Evolutionary conservation across 2,888 invertebrate species (phyloP).

Genomic region (Scaptomyza polygonia): DNA sequence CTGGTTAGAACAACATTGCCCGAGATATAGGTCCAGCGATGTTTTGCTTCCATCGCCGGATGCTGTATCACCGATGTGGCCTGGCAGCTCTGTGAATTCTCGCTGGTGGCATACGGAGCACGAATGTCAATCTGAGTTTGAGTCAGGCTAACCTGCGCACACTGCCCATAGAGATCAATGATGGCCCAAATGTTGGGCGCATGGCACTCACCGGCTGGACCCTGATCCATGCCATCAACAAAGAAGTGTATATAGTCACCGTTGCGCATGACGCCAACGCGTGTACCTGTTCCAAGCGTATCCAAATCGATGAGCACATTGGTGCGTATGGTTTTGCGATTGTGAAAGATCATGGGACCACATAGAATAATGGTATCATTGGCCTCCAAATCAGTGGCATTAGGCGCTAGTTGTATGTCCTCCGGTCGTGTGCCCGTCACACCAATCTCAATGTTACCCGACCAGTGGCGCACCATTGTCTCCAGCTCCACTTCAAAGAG

Average conservation of each 20-base stretch:
- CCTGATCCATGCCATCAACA: constrained; percentile 94
- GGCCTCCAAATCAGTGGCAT: constrained; percentile 95
- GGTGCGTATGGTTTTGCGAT: constrained; percentile 92
- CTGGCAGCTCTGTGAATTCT: constrained; percentile 86
- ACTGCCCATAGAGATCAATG: constrained; percentile 97
- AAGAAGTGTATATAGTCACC: constrained; percentile 94
- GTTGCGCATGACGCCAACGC: constrained; percentile 95
- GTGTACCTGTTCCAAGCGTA: constrained; percentile 90
- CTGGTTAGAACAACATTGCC: constrained; percentile 83
- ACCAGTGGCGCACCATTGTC: constrained; percentile 96
- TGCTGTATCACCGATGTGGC: constrained; percentile 86
- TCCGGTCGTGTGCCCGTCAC: constrained; percentile 96
- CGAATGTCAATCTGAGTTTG: constrained; percentile 78
- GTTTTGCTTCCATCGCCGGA: constrained; percentile 85
- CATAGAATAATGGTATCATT: constrained; percentile 97
- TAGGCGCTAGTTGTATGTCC: constrained; percentile 93
- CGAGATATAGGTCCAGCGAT: constrained; percentile 84
- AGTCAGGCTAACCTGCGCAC: constrained; percentile 91
- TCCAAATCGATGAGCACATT: constrained; percentile 95
- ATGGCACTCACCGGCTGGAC: constrained; percentile 91
- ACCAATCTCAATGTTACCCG: constrained; percentile 94
- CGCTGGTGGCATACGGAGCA: constrained; percentile 84
- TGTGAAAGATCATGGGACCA: constrained; percentile 95
- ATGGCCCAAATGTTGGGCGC: constrained; percentile 94
- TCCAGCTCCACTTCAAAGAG: constrained; percentile 96